Evolutionary conservation across 2,797 vertebrate species (phyloP).

Genomic region (Protonibea diacanthus): DNA sequence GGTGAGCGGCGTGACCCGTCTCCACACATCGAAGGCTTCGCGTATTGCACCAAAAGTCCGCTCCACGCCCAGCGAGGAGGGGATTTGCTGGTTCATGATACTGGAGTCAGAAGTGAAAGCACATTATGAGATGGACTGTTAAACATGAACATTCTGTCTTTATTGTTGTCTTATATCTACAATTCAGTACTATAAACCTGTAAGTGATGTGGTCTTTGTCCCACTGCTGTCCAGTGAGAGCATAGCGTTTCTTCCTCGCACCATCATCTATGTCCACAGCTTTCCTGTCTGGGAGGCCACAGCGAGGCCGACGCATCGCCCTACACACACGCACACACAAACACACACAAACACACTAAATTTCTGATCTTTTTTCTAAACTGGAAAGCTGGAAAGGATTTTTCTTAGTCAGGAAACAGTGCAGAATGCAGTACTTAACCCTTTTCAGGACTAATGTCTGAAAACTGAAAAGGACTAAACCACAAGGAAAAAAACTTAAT

Average conservation of each 20-base stretch:
- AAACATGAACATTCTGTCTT: neutral
- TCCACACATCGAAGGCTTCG: slow-evolving; percentile 91
- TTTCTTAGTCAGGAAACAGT: too few relatives aligned
- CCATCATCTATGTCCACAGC: slow-evolving; percentile 80
- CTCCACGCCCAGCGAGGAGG: slow-evolving; percentile 88
- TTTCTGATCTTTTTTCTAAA: too few relatives aligned
- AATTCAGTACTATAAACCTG: slow-evolving; percentile 73
- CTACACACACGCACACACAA: slow-evolving; percentile 71
- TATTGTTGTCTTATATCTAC: neutral
- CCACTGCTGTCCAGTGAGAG: slow-evolving; percentile 86
- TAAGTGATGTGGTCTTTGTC: slow-evolving; percentile 82
- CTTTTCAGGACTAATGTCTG: neutral
- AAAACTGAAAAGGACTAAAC: neutral
- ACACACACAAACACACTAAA: slow-evolving; percentile 8
- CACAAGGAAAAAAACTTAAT: too few relatives aligned
- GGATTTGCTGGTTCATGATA: slow-evolving; percentile 89
- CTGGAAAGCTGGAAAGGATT: too few relatives aligned
- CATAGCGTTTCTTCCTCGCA: slow-evolving; percentile 89
- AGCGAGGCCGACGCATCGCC: slow-evolving; percentile 95
- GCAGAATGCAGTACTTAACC: neutral
- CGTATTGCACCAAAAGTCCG: slow-evolving; percentile 86
- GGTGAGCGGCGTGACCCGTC: slow-evolving; percentile 88
- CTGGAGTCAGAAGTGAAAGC: slow-evolving; percentile 70
- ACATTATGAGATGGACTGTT: neutral
- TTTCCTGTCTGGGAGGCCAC: slow-evolving; percentile 92